Evolutionary conservation across 2,113 vertebrate genomes (phyloP), one percentile per base, ranked within the genome.

Genomic region (Aplodontia rufa): DNA sequence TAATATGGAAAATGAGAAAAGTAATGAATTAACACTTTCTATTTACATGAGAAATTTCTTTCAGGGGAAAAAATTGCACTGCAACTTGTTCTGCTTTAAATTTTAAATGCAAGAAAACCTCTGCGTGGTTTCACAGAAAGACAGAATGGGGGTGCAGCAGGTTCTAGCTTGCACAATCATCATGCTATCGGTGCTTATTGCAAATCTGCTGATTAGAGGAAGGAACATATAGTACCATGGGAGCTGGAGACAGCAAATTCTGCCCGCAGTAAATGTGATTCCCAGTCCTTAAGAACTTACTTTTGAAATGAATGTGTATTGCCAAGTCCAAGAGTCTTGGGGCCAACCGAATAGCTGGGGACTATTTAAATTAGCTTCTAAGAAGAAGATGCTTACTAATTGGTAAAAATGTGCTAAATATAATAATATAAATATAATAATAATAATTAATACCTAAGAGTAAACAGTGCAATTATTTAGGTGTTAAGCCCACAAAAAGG

Each of bases 311-410:
- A 85, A 71, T n/a, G 42, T 78, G 35, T 75, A 28, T 37, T 58
- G 68, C 11, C 53, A 69, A 82, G 11, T 87, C 76, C 26, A 2
- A 64, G 40, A 69, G 49, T 74, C 32, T 71, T n/a, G 24, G 35
- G 26, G 28, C 7, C 79, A 60, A 14, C 12, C 35, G 42, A 42
- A 58, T 1, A 80, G 32, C 4, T 60, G 32, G n/a, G 37, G 82
- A 79, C 19, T 79, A 74, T 93, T 55, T 84, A 69, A 95, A 93
- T 83, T 78, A 82, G 69, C 47, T 86, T 88, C 32, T 58, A 88
- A 37, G 30, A 76, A 69, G 79, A 89, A 93, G 94, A 75, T 66
- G 0, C 51, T 87, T 94, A 72, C 72, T 76, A 49, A 64, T 37
- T 75, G 40, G 83, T 58, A 60, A 55, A 71, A 90, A 49, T 45